A percentile compares a stretch with the other conserved stretches of the same genome.
These are phyloP conservation scores for Sebastes kiyomatsui DNA, from an alignment of 2,797 vertebrate species.

Conservation along the genomic window DNA sequence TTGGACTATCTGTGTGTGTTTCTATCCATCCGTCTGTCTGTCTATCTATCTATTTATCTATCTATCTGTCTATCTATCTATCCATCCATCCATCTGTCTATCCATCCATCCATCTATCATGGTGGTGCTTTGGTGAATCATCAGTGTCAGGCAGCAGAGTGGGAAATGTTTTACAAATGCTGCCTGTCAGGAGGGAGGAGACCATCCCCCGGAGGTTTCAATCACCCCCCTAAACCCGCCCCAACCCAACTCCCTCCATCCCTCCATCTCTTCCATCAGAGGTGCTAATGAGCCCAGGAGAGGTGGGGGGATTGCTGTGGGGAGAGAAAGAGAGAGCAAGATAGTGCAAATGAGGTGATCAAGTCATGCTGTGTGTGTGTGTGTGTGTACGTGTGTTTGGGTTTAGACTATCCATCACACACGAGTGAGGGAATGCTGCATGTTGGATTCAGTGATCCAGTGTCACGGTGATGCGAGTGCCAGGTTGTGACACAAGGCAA, in stretches of 20 bases:
- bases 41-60: slow-evolving; percentile 13
- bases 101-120: slow-evolving; percentile 52
- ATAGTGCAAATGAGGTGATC: slow-evolving; percentile 83
- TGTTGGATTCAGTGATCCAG: slow-evolving; percentile 39
- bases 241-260: slow-evolving; percentile 68
- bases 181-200: slow-evolving; percentile 96
- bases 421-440: slow-evolving; percentile 62
- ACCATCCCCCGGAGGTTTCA: slow-evolving; percentile 95
- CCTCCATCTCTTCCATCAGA: slow-evolving; percentile 85
- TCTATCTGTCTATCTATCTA: slow-evolving; percentile 4
- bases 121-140: slow-evolving; percentile 73
- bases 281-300: slow-evolving; percentile 92
- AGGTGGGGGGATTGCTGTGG: slow-evolving; percentile 57
- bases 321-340: slow-evolving; percentile 51
- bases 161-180: slow-evolving; percentile 96
- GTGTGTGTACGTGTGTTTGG: slow-evolving; percentile 27
- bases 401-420: slow-evolving; percentile 52
- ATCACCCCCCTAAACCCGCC: slow-evolving; percentile 80
- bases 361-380: slow-evolving; percentile 62
- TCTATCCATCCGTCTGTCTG: not conserved
- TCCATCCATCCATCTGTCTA: slow-evolving; percentile 6
- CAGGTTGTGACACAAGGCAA: slow-evolving; percentile 35
- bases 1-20: slow-evolving; percentile 18
- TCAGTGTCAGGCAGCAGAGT: slow-evolving; percentile 86
- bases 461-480: slow-evolving; percentile 11